Base-by-base conservation (phyloP, 2,888 invertebrate species). In the Nyleta sp. region DNA sequence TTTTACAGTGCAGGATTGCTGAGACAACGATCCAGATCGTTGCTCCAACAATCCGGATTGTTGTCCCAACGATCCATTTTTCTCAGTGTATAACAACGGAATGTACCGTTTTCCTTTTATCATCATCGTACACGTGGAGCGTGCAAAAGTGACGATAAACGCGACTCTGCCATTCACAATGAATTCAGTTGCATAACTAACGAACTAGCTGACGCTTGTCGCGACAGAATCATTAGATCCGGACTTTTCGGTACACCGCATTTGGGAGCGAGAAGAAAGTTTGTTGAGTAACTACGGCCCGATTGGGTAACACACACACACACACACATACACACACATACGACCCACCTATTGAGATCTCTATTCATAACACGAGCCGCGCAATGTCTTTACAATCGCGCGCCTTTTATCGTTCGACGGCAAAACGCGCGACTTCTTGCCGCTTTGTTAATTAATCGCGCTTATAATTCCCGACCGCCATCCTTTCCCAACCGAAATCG, bases 231-330 rank as follows among this genome's bases (percentile, higher is more conserved):
- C 73, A 62, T 78, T 78, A 68, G 67, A 67, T 46, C 20, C 67
- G 0, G 48, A 57, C 44, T 77, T 59, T 72, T 72, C 46, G 71
- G 67, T 55, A 33, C 53, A 57, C 73, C 64, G 71, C 67, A 46
- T 79, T 75, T 60, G 71, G 57, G 52, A 62, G 60, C 15, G 64
- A 48, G 74, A 78, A 60, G 71, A 79, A 79, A 79, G 78, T 79
- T 74, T 50, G 79, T 75, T 59, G 79, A 42, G 72, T 57, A 72
- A 75, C 57, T 64, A 31, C 71, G 64, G 52, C 60, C n/a, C n/a
- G n/a, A n/a, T n/a, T n/a, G n/a, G n/a, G n/a, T n/a, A n/a, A n/a
- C n/a, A n/a, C n/a, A n/a, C 40, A 72, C n/a, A n/a, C n/a, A n/a
- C n/a, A n/a, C n/a, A n/a, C n/a, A n/a, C n/a, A n/a, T n/a, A n/a